These are phyloP conservation scores for Drosophila mayri DNA, from an alignment of 1,140 invertebrate genomes.

Conservation along the genomic window DNA sequence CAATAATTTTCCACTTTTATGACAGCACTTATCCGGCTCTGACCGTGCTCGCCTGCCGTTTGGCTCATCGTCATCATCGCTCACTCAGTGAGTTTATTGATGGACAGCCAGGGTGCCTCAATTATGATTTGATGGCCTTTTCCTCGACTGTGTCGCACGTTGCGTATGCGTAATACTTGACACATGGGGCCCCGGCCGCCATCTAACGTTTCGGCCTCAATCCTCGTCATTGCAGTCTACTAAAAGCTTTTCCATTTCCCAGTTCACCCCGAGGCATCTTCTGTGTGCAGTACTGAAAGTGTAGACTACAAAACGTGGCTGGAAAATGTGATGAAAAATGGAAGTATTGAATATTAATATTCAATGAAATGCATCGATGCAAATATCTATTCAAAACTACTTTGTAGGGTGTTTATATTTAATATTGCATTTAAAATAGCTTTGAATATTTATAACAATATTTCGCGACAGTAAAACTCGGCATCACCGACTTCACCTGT, in stretches of 20 bases:
- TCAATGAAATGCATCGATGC: neutral
- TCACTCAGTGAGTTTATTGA: constrained; percentile 44
- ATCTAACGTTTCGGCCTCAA: constrained; percentile 41
- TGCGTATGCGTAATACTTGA: constrained; percentile 50
- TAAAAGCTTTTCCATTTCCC: constrained; percentile 42
- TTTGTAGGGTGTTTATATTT: too few species aligned
- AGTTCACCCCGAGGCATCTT: neutral
- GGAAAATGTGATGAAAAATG: neutral
- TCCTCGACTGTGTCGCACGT: constrained; percentile 36
- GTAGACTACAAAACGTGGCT: neutral
- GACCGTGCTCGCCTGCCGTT: constrained; percentile 25
- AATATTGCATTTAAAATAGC: too few species aligned
- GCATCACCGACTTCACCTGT: neutral
- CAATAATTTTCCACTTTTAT: constrained; percentile 50
- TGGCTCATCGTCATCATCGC: constrained; percentile 33
- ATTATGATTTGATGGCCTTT: constrained; percentile 64
- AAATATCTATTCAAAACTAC: neutral
- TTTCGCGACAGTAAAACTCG: too few species aligned
- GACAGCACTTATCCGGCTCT: constrained; percentile 40
- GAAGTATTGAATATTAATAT: neutral
- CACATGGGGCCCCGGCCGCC: constrained; percentile 23
- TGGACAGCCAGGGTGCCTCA: constrained; percentile 48
- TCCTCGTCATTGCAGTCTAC: constrained; percentile 34
- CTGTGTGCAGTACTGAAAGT: neutral
- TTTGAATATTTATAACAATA: too few species aligned